Base-by-base conservation (phyloP, 2,113 vertebrate genomes). In the Clarias macrocephalus region DNA sequence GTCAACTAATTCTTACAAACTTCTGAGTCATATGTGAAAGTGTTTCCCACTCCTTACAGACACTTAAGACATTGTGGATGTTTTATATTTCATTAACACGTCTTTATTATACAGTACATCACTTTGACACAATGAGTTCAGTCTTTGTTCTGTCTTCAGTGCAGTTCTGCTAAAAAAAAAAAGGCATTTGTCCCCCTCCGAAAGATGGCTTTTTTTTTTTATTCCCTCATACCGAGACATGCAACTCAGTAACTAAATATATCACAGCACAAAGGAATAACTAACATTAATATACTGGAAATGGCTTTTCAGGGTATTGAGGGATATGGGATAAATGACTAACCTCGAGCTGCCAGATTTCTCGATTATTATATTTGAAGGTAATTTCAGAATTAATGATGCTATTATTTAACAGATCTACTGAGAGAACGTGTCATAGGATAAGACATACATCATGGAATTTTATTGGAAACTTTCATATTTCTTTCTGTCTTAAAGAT, bases 111-210 rank as follows among this genome's bases (percentile, higher is more conserved):
- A 76, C 37, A 52, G 2, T 72, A 76, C 37, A 52, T 60, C 33
- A 42, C 57, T 62, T 60, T 85, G 83, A 85, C 83, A 85, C 83
- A 76, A 76, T 85, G 70, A 85, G 83, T 75, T 85, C 57, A 62
- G 68, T 10, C n/a, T 62, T 76, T 76, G 83, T 76, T 85, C 72
- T 52, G 28, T 76, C 70, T 63, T 48, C 21, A 60, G 10, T 63
- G 59, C 80, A 81, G 28, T 63, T 30, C 80, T 81, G 57, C 19
- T 33, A 21, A 54, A 37, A 42, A 54, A 37, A 42, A 81, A 81
- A 25, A 9, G 30, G 37, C 80, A 63, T 81, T 81, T 62, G 57
- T 81, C 42, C 25, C 33, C 3, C 18, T 30, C 0, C 2, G n/a
- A 63, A 42, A 30, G 60, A 11, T 23, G 9, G 23, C 10, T 76